These are phyloP conservation scores for Sebastes hubbsi DNA, from an alignment of 2,797 vertebrate genomes.

Conservation along the genomic window DNA sequence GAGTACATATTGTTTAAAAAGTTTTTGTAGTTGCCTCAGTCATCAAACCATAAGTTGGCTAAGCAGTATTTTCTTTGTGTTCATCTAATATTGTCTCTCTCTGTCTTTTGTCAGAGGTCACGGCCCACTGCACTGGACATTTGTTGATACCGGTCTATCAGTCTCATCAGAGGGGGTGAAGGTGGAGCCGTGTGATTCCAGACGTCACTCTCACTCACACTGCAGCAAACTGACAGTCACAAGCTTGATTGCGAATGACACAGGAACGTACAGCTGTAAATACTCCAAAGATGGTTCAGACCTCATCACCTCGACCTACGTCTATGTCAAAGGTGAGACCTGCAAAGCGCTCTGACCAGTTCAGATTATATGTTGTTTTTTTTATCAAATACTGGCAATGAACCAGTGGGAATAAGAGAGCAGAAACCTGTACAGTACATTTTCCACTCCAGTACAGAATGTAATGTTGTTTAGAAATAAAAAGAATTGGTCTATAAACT, in stretches of 20 bases:
- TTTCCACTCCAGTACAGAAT: not conserved
- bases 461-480: constrained; percentile 21
- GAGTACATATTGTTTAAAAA: not conserved
- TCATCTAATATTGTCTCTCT: not conserved
- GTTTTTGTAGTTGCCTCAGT: not conserved
- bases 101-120: constrained; percentile 80
- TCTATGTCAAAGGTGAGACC: constrained; percentile 88
- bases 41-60: not conserved
- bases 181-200: constrained; percentile 65
- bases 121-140: constrained; percentile 78
- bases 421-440: not conserved
- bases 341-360: not conserved
- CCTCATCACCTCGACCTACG: constrained; percentile 74
- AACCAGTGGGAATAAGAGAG: not conserved
- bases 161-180: constrained; percentile 64
- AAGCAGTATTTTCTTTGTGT: not conserved
- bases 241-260: constrained; percentile 78
- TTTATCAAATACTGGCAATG: not conserved
- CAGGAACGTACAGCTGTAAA: constrained; percentile 84
- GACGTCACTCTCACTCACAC: constrained; percentile 11
- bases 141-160: constrained; percentile 40
- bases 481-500: constrained; percentile 20
- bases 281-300: constrained; percentile 40
- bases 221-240: constrained; percentile 84
- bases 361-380: not conserved